Percentiles rank a stretch among this genome's conserved stretches.
Evolutionary conservation across 2,113 vertebrate species (phyloP).

Genomic region (Gallinago paraguaiae): DNA sequence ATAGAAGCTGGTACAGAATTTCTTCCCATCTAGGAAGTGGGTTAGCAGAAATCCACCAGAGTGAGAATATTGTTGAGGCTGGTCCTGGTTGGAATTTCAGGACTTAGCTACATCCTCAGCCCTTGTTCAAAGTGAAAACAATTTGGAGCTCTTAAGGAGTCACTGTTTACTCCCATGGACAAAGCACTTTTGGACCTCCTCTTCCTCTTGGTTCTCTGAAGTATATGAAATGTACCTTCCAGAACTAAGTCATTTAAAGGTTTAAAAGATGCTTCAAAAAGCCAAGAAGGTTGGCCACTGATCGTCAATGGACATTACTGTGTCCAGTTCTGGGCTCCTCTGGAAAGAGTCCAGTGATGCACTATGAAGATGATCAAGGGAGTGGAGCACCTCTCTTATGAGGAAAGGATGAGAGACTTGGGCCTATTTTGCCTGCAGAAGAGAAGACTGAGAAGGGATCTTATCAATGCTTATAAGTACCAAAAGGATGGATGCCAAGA

Average conservation of each 20-base stretch:
- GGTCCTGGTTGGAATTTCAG: not conserved
- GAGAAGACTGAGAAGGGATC: no score
- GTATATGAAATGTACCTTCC: not conserved
- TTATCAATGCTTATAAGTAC: no score
- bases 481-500: no score
- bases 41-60: not conserved
- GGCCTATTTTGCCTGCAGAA: no score
- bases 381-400: no score
- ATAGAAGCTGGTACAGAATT: not conserved
- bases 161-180: not conserved
- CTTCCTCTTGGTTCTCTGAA: not conserved
- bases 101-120: not conserved
- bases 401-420: no score
- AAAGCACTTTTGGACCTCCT: rapidly evolving
- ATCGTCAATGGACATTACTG: not conserved
- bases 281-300: not conserved
- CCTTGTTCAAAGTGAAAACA: not conserved
- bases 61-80: not conserved
- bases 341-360: no score
- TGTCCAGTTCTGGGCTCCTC: no score
- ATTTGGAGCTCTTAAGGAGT: not conserved
- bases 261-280: not conserved
- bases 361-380: no score
- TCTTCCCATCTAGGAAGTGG: not conserved
- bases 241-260: not conserved